Conservation (phyloP, 2,888 invertebrate species). For the Neocrepidodera transversa region DNA sequence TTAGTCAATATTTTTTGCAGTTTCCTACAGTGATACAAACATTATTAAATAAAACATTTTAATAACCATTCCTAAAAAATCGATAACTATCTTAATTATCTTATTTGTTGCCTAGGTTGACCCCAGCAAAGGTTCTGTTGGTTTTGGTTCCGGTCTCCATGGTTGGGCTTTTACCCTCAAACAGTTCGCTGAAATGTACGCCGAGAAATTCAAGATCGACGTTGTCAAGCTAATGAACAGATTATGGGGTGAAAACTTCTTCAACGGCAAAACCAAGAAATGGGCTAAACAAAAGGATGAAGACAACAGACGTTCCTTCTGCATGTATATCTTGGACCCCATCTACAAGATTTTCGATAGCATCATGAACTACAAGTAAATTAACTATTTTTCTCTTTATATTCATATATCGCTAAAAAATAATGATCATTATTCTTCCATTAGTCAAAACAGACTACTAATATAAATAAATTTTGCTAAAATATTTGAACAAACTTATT, state of each 20-base stretch:
- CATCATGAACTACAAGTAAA: conserved; percentile 64
- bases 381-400: conserved; percentile 12
- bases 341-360: conserved; percentile 92
- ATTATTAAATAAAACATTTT: conserved; percentile 24
- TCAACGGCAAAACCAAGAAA: conserved; percentile 96
- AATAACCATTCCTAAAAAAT: background rate
- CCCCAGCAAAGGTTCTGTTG: conserved; percentile 98
- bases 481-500: no score
- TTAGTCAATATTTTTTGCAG: conserved; percentile 46
- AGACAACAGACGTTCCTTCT: conserved; percentile 96
- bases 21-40: conserved; percentile 56
- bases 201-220: conserved; percentile 98
- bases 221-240: conserved; percentile 96
- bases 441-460: no score
- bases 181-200: conserved; percentile 99
- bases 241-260: conserved; percentile 94
- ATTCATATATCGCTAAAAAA: background rate
- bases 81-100: background rate
- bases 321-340: conserved; percentile 98
- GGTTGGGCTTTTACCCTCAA: conserved; percentile 99
- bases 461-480: no score
- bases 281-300: conserved; percentile 93
- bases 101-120: conserved; percentile 78
- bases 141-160: conserved; percentile 99
- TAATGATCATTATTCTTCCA: background rate